These are phyloP conservation scores for Endomychus coccineus DNA, from an alignment of 2,888 invertebrate genomes.

Conservation along the genomic window DNA sequence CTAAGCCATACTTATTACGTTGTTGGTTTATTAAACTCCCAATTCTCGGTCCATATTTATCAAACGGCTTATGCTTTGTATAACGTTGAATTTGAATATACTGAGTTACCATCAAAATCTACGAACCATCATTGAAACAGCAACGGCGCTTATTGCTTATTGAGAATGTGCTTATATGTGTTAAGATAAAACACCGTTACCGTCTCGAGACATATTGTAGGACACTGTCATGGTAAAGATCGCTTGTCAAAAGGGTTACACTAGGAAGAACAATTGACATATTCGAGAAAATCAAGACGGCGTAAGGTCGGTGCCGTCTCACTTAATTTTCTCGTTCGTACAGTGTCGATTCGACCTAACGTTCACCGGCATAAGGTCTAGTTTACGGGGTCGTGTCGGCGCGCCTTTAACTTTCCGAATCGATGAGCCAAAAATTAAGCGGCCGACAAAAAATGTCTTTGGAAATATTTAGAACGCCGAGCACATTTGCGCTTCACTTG, in stretches of 20 bases:
- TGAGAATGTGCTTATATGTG: too few relatives aligned
- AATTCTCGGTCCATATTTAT: too few relatives aligned
- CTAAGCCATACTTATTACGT: too few relatives aligned
- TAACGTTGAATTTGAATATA: too few relatives aligned
- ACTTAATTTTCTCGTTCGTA: slow-evolving; percentile 18
- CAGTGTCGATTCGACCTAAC: slow-evolving; percentile 20
- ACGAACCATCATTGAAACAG: too few relatives aligned
- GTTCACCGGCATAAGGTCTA: slow-evolving; percentile 15
- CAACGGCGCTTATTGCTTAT: too few relatives aligned
- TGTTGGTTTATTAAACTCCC: too few relatives aligned
- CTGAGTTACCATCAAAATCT: too few relatives aligned
- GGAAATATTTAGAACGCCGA: slow-evolving; percentile 23
- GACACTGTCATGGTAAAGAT: not conserved
- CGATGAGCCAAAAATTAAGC: slow-evolving; percentile 38
- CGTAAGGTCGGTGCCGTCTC: slow-evolving; percentile 26
- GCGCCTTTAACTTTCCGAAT: slow-evolving; percentile 43
- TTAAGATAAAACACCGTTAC: too few relatives aligned
- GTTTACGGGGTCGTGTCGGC: slow-evolving; percentile 28
- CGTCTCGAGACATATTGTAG: too few relatives aligned
- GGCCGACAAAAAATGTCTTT: slow-evolving; percentile 27
- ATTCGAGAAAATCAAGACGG: slow-evolving; percentile 23
- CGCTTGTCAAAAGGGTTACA: slow-evolving; percentile 21
- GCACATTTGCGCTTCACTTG: slow-evolving; percentile 26
- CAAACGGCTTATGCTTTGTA: too few relatives aligned
- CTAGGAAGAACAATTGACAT: slow-evolving; percentile 23